These are phyloP conservation scores for Chrysomallon squamiferum DNA, from an alignment of 1,140 invertebrate genomes.

Conservation along the genomic window DNA sequence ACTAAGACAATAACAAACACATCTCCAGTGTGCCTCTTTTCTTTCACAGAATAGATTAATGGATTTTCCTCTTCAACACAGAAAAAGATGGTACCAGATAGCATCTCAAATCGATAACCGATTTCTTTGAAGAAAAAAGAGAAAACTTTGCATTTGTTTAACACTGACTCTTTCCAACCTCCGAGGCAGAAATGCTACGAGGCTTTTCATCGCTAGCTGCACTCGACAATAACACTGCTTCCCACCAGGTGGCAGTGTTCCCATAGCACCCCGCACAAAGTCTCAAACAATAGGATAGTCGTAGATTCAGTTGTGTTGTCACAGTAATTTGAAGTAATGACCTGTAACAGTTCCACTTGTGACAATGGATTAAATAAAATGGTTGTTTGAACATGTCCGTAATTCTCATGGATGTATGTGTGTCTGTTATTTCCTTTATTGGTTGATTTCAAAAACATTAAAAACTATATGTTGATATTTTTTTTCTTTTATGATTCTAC, in stretches of 20 bases:
- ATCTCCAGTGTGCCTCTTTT: slow-evolving; percentile 2
- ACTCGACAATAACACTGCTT: background rate
- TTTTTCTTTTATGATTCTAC: no score
- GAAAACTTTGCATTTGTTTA: slow-evolving; percentile 11
- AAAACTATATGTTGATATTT: no score
- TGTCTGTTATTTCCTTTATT: no score
- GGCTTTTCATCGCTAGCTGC: background rate
- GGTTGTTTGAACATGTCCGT: no score
- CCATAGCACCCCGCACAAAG: background rate
- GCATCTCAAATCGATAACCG: slow-evolving; percentile 4
- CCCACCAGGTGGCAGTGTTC: slow-evolving; percentile 6
- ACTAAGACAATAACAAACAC: slow-evolving; percentile 15
- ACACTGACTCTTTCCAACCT: slow-evolving; percentile 8
- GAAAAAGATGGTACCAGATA: background rate
- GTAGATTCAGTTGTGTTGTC: no score
- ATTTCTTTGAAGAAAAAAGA: slow-evolving; percentile 7
- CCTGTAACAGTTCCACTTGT: no score
- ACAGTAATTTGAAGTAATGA: no score
- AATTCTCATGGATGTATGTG: no score
- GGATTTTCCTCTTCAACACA: slow-evolving; percentile 7
- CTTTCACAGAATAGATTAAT: slow-evolving; percentile 9
- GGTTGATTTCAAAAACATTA: no score
- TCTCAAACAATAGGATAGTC: no score
- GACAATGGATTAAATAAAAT: no score
- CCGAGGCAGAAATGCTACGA: slow-evolving; percentile 2